Percentiles rank a stretch among this genome's conserved stretches.
Conservation (phyloP, 1,140 invertebrate genomes). For the Cotesia chilonis region DNA sequence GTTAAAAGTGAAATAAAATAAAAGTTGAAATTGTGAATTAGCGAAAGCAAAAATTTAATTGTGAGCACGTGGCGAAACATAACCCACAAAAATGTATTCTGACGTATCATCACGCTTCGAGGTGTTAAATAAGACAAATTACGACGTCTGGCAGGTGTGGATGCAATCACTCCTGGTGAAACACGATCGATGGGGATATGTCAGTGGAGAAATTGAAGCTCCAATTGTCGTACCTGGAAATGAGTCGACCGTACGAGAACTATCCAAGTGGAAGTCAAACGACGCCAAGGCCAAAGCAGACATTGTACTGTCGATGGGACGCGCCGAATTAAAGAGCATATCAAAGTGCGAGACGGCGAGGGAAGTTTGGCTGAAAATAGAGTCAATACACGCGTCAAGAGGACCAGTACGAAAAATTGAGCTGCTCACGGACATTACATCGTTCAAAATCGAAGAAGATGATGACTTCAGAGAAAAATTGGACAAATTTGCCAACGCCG, state of each 20-base stretch:
- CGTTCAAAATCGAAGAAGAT: neutral
- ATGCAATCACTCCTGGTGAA: constrained; percentile 11
- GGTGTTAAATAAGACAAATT: neutral
- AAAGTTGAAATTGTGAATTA: too few species aligned
- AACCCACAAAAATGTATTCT: too few species aligned
- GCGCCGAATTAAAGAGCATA: neutral
- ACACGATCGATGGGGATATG: constrained; percentile 20
- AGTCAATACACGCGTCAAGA: constrained; percentile 1
- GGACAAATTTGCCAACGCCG: constrained; percentile 35
- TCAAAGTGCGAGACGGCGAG: neutral
- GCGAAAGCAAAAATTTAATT: too few species aligned
- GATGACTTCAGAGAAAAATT: neutral
- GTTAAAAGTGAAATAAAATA: too few species aligned
- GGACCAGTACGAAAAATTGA: neutral
- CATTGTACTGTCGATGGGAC: constrained; percentile 6
- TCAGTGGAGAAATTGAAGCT: neutral
- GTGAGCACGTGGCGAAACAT: too few species aligned
- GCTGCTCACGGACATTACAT: neutral
- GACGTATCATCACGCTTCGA: too few species aligned
- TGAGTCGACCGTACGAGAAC: neutral
- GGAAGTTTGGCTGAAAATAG: neutral
- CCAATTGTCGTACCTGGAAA: neutral
- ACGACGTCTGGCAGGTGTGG: constrained; percentile 13
- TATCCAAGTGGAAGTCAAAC: neutral
- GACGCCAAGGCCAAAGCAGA: constrained; percentile 16